Evolutionary conservation across 2,888 invertebrate species (phyloP).

Genomic region (Trilocha varians): DNA sequence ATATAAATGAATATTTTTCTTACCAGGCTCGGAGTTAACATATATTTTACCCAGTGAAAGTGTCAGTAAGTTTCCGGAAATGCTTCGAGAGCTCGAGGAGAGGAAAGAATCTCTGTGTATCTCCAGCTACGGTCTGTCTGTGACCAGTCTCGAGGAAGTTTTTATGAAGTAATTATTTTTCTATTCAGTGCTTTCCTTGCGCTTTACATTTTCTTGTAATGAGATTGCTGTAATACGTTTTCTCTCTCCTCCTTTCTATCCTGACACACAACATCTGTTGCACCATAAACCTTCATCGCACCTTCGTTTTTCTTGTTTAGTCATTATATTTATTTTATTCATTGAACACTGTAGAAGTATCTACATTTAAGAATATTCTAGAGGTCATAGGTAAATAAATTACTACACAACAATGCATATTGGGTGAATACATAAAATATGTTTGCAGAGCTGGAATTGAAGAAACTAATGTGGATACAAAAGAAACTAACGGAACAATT

Average conservation of each 20-base stretch:
- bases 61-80: slow-evolving; percentile 75
- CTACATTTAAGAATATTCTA: no score
- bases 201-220: no score
- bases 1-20: neutral
- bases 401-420: no score
- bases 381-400: no score
- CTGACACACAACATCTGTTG: no score
- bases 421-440: neutral
- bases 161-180: slow-evolving; percentile 81
- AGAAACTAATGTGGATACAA: slow-evolving; percentile 12
- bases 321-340: no score
- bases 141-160: slow-evolving; percentile 93
- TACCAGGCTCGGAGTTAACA: slow-evolving; percentile 79
- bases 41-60: slow-evolving; percentile 80
- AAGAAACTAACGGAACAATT: neutral
- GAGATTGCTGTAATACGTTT: no score
- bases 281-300: no score
- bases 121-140: slow-evolving; percentile 86
- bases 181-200: no score
- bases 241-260: no score
- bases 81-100: slow-evolving; percentile 80
- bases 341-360: no score
- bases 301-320: no score
- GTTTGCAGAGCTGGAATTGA: slow-evolving; percentile 4
- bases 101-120: slow-evolving; percentile 74